Base-by-base conservation (phyloP, 1,140 invertebrate genomes). In the Pachypsylla venusta region DNA sequence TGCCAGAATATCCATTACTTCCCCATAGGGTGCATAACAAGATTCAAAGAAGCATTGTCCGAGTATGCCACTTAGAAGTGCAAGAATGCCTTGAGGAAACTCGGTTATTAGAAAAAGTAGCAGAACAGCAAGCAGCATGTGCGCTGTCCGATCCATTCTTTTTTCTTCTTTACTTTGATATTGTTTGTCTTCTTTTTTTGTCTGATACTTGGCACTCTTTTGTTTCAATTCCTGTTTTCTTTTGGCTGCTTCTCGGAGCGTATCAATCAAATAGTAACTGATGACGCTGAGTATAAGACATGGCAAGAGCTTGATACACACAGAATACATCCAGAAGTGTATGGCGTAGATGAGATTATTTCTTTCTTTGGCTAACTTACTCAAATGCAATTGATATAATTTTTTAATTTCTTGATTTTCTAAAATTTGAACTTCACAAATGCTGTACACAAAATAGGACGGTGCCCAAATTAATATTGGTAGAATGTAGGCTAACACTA, bases 1-100 rank as follows among this genome's bases (percentile, higher is more conserved):
- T 0, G 93, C 93, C 56, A 95, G 71, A 19, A 94, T 80, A 69
- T 97, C 93, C 85, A 94, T 90, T 7, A 95, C 65, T 69, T 93
- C 89, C 1, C 89, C 90, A 54, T 93, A 84, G 25, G 82, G 80
- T 70, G 80, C 75, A 66, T 88, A 89, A 67, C 85, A 88, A 53
- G 74, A 76, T 22, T 77, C 70, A 64, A 89, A 87, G 68, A 89
- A 86, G 61, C 80, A 81, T 63, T 81, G 78, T 1, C 84, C 85
- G 1, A 85, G 70, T 4, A 87, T 72, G 0, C 81, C 84, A 25
- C 81, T 85, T 57, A 89, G 73, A 1, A 89, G 70, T 0, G 82
- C 84, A 3, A 89, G 70, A 24, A 89, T 77, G 1, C 85, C 74
- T 68, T 89, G 86, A 0, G 91, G 91, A 35, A 93, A 79, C 71